These are phyloP conservation scores for Nannospalax galili DNA, from an alignment of 2,113 vertebrate species.

Conservation along the genomic window DNA sequence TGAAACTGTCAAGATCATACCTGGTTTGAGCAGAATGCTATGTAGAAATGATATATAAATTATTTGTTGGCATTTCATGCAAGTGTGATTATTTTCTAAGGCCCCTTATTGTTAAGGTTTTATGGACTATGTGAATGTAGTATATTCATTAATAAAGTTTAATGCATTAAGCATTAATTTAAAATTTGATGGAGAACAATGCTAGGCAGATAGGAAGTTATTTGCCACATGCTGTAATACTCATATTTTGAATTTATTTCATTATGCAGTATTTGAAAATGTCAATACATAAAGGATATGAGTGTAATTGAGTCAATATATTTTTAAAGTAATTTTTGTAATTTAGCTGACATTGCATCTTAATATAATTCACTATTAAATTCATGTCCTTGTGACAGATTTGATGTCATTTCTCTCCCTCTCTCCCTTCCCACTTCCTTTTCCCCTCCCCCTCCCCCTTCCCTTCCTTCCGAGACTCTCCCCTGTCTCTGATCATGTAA, in stretches of 20 bases:
- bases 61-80: constrained; percentile 76
- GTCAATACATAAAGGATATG: constrained; percentile 79
- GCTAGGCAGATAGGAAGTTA: constrained; percentile 75
- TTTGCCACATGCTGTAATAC: constrained; percentile 79
- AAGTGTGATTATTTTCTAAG: constrained; percentile 78
- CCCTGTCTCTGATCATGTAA: constrained; percentile 51
- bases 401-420: constrained; percentile 71
- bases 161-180: constrained; percentile 77
- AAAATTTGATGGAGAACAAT: constrained; percentile 76
- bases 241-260: constrained; percentile 79
- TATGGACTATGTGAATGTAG: constrained; percentile 80
- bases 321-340: constrained; percentile 82
- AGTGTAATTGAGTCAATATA: constrained; percentile 81
- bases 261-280: constrained; percentile 82
- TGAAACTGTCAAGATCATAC: constrained; percentile 73
- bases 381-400: constrained; percentile 74
- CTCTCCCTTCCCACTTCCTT: neutral
- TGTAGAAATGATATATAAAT: constrained; percentile 76
- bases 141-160: constrained; percentile 79
- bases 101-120: constrained; percentile 74
- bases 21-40: constrained; percentile 70
- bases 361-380: constrained; percentile 83
- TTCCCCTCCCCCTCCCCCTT: neutral
- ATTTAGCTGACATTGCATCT: constrained; percentile 80
- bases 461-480: neutral